These are phyloP conservation scores for Oryzias javanicus DNA, from an alignment of 2,113 vertebrate species.

Conservation along the genomic window DNA sequence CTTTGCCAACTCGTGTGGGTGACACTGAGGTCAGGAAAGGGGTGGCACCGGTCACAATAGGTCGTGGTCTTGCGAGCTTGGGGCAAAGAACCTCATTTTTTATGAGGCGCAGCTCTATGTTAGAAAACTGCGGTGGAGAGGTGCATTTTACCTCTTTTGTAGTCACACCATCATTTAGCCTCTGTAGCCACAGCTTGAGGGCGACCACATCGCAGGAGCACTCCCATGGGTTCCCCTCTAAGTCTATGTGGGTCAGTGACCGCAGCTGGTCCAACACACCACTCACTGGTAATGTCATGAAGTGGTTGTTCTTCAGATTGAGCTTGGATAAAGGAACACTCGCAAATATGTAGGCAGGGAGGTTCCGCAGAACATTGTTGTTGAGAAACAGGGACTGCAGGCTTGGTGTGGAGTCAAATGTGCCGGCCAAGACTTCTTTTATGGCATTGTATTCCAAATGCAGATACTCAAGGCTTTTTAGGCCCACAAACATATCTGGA, in stretches of 20 bases:
- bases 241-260: conserved; percentile 92
- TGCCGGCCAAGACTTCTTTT: conserved; percentile 91
- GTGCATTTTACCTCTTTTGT: conserved; percentile 92
- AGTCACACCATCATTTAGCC: conserved; percentile 88
- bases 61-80: conserved; percentile 89
- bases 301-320: conserved; percentile 97
- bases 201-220: conserved; percentile 96
- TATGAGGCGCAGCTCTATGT: conserved; percentile 89
- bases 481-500: conserved; percentile 94
- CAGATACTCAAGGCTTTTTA: conserved; percentile 93
- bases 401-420: conserved; percentile 95
- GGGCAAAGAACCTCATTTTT: conserved; percentile 97
- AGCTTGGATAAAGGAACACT: conserved; percentile 91
- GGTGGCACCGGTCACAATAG: conserved; percentile 83
- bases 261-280: conserved; percentile 95
- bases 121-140: conserved; percentile 93
- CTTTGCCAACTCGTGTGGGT: conserved; percentile 85
- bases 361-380: conserved; percentile 91
- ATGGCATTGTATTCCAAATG: conserved; percentile 99
- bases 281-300: conserved; percentile 97
- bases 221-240: conserved; percentile 98
- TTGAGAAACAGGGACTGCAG: conserved; percentile 94
- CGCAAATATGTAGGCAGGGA: conserved; percentile 92
- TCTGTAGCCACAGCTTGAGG: conserved; percentile 96
- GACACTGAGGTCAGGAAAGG: conserved; percentile 83